phyloP scores from a whole-genome alignment of 2,888 invertebrate species.

The Chaitophorus viminalis region DNA sequence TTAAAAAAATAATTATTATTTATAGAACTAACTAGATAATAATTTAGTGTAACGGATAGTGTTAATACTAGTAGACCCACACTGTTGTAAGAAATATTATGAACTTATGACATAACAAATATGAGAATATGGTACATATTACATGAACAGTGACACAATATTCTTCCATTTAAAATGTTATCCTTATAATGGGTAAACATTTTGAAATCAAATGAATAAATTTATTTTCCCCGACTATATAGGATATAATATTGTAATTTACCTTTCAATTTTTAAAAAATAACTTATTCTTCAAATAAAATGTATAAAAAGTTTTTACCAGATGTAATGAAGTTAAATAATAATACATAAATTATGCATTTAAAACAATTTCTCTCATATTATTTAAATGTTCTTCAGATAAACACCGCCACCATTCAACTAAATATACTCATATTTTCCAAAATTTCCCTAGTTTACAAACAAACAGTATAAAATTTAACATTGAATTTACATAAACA shows the following conservation, averaged over 20 bases:
- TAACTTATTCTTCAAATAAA: neutral
- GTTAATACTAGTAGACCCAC: no score
- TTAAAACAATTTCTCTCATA: neutral
- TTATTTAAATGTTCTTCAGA: neutral
- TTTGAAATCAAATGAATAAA: neutral
- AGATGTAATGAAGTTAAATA: neutral
- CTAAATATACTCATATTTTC: neutral
- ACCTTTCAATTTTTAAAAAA: neutral
- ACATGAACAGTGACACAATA: neutral
- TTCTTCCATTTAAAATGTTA: neutral
- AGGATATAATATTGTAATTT: neutral
- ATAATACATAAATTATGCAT: neutral
- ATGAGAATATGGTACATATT: neutral
- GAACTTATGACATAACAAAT: neutral
- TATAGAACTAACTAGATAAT: no score
- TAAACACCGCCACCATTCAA: neutral
- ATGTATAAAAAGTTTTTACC: neutral
- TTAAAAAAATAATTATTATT: neutral
- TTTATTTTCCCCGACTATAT: neutral
- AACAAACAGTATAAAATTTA: neutral
- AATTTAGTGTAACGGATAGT: no score
- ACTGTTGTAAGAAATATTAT: no score
- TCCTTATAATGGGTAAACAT: neutral
- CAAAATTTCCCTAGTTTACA: neutral
- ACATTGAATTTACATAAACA: conserved; percentile 8